Evolutionary conservation across 2,888 invertebrate genomes (phyloP).

Genomic region (Tinea semifulvella): DNA sequence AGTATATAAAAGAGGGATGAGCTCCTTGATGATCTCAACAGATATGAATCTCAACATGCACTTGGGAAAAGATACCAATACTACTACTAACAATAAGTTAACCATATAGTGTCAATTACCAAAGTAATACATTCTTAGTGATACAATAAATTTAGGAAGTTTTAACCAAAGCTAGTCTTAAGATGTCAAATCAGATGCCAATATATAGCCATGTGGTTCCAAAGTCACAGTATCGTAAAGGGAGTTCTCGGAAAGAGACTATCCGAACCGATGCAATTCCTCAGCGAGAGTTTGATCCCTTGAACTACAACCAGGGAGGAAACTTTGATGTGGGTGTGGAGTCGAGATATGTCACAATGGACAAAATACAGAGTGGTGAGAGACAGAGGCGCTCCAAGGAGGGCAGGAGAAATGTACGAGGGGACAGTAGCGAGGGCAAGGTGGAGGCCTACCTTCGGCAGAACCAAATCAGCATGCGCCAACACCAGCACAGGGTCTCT

Average conservation of each 20-base stretch:
- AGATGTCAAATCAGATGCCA: slow-evolving; percentile 58
- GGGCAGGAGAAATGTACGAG: background rate
- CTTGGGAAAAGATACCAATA: no score
- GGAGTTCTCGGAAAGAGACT: slow-evolving; percentile 27
- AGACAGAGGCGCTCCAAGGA: background rate
- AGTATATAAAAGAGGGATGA: no score
- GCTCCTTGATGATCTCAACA: no score
- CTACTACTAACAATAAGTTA: no score
- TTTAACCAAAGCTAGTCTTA: no score
- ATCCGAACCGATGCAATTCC: slow-evolving; percentile 28
- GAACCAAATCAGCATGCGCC: slow-evolving; percentile 57
- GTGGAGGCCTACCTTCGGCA: slow-evolving; percentile 59
- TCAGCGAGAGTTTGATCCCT: slow-evolving; percentile 69
- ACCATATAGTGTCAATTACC: background rate
- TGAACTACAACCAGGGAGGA: slow-evolving; percentile 69
- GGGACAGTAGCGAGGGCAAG: slow-evolving; percentile 42
- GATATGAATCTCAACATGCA: no score
- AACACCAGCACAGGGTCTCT: slow-evolving; percentile 55
- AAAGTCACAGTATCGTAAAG: slow-evolving; percentile 44
- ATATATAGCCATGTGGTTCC: slow-evolving; percentile 62
- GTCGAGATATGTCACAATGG: no score
- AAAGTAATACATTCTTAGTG: no score
- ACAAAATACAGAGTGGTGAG: no score
- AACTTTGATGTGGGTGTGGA: slow-evolving; percentile 45
- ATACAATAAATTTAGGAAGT: background rate